A percentile compares a stretch with the other conserved stretches of the same genome.
phyloP scores from a whole-genome alignment of 2,888 invertebrate species.

The Chrysotoxum bicinctum region DNA sequence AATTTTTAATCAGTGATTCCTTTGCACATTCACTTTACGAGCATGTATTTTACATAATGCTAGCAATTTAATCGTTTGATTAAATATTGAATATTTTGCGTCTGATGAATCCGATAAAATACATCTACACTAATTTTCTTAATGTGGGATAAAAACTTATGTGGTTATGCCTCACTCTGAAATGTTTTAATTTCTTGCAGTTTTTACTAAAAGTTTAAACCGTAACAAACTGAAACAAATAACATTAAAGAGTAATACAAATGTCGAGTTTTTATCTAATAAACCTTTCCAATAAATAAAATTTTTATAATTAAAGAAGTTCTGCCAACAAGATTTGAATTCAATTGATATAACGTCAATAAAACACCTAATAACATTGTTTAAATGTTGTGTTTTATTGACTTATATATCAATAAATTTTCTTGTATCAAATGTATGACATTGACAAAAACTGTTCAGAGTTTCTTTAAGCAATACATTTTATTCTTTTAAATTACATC shows the following conservation, averaged over 20 bases:
- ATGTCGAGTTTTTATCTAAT: background rate
- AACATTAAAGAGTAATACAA: background rate
- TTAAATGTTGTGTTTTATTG: too few species aligned
- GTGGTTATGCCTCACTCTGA: background rate
- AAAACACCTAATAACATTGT: too few species aligned
- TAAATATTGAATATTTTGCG: background rate
- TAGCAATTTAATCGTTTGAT: background rate
- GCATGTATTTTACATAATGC: background rate
- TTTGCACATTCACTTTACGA: background rate
- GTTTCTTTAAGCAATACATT: too few species aligned
- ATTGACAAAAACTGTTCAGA: background rate
- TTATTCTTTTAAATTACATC: background rate
- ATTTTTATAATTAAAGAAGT: too few species aligned
- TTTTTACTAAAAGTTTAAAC: background rate
- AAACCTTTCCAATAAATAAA: background rate
- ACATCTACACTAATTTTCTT: background rate
- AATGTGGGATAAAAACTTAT: background rate
- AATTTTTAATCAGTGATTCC: too few species aligned
- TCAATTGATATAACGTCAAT: too few species aligned
- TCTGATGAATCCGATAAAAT: background rate
- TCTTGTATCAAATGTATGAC: background rate
- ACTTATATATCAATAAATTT: too few species aligned
- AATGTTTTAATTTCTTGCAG: background rate
- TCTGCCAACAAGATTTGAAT: too few species aligned
- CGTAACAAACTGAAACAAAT: background rate